Conservation (phyloP, 1,140 invertebrate genomes). For the Macrocentrus cingulum region DNA sequence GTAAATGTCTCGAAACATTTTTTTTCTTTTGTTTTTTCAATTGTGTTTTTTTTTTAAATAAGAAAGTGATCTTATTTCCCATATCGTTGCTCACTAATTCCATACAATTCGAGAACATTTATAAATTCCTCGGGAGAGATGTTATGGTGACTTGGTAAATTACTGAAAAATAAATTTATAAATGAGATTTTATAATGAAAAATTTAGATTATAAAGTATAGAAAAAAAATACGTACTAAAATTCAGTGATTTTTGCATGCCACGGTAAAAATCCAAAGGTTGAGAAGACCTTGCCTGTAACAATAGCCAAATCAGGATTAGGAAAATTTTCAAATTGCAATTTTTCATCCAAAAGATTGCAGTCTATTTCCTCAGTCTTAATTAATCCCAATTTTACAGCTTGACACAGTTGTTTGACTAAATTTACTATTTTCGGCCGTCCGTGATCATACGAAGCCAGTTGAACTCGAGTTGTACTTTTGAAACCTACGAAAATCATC, state of each 20-base stretch:
- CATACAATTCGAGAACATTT: constrained; percentile 63
- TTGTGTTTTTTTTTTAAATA: neutral
- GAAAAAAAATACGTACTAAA: constrained; percentile 56
- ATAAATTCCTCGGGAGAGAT: constrained; percentile 62
- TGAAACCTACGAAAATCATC: constrained; percentile 32
- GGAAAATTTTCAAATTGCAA: constrained; percentile 60
- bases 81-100: constrained; percentile 68
- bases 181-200: neutral
- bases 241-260: constrained; percentile 72
- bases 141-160: constrained; percentile 58
- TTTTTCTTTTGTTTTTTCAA: neutral
- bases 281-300: constrained; percentile 62
- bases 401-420: constrained; percentile 50
- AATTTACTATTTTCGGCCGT: constrained; percentile 57
- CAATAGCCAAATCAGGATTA: constrained; percentile 68
- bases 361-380: constrained; percentile 49
- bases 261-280: constrained; percentile 69
- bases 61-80: constrained; percentile 61
- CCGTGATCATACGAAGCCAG: constrained; percentile 60
- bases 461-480: constrained; percentile 55
- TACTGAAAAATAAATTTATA: constrained; percentile 46
- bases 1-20: neutral
- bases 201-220: too few species aligned
- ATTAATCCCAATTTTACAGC: constrained; percentile 40
- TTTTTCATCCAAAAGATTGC: constrained; percentile 56